Evolutionary conservation across 2,797 vertebrate genomes (phyloP).

Genomic region (Pseudomugil tenellus): DNA sequence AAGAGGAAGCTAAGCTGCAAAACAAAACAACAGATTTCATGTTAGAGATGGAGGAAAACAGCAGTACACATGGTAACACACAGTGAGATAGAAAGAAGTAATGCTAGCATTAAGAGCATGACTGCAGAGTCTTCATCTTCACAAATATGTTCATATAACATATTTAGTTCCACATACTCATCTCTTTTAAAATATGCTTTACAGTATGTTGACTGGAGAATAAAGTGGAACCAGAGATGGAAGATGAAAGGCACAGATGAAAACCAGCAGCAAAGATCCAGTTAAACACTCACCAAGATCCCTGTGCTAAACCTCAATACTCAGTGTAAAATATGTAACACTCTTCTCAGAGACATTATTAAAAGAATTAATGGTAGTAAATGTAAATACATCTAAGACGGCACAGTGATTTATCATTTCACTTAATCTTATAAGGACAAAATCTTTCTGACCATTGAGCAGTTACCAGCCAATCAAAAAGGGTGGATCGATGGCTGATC

Average conservation of each 20-base stretch:
- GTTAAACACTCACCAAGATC: background rate
- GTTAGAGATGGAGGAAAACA: background rate
- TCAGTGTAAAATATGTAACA: background rate
- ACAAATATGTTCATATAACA: too few species aligned
- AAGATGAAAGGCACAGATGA: conserved; percentile 17
- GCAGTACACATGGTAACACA: background rate
- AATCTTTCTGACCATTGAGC: background rate
- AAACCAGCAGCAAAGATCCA: conserved; percentile 20
- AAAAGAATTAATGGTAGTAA: background rate
- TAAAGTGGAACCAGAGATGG: background rate
- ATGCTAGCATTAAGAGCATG: background rate
- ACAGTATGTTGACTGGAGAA: conserved; percentile 7
- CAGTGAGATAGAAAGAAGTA: background rate
- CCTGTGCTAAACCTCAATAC: background rate
- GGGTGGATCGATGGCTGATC: background rate
- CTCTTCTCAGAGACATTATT: background rate
- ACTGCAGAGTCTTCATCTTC: background rate
- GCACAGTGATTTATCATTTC: conserved; percentile 4
- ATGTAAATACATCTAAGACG: background rate
- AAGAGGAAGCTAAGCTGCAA: background rate
- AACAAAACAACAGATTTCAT: background rate
- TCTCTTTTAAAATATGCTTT: background rate
- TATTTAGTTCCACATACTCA: too few species aligned
- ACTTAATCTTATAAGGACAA: background rate
- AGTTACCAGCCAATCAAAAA: too few species aligned